These are phyloP conservation scores for Drosophila mercatorum DNA, from an alignment of 2,888 invertebrate species.

Conservation along the genomic window DNA sequence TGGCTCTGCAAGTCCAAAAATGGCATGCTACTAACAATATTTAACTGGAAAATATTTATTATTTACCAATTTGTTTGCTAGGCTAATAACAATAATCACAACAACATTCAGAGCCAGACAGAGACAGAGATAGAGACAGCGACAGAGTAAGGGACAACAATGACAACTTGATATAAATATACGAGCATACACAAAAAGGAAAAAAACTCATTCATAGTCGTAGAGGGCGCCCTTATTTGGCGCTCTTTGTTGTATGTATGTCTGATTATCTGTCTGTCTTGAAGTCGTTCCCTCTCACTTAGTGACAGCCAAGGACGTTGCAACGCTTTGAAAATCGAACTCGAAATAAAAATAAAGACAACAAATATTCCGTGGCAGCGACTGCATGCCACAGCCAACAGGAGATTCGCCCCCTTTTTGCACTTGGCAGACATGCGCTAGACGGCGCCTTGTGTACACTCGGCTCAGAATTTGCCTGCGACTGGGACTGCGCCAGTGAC, in stretches of 20 bases:
- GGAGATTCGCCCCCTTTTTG: slow-evolving; percentile 46
- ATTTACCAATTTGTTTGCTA: slow-evolving; percentile 83
- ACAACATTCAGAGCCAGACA: slow-evolving; percentile 49
- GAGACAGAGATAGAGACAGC: slow-evolving; percentile 6
- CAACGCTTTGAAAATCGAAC: slow-evolving; percentile 74
- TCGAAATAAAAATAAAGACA: slow-evolving; percentile 65
- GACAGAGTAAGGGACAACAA: slow-evolving; percentile 27
- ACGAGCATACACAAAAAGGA: neutral
- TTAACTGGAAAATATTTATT: slow-evolving; percentile 83
- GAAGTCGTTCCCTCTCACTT: slow-evolving; percentile 11
- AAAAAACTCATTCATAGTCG: slow-evolving; percentile 39
- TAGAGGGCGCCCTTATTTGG: slow-evolving; percentile 22
- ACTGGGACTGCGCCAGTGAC: slow-evolving; percentile 28
- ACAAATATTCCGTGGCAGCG: slow-evolving; percentile 63
- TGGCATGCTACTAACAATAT: slow-evolving; percentile 81
- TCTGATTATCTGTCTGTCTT: neutral
- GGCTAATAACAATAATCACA: slow-evolving; percentile 83
- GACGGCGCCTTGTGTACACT: slow-evolving; percentile 76
- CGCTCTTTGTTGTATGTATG: slow-evolving; percentile 8
- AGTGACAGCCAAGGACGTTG: slow-evolving; percentile 67
- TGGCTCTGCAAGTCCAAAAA: slow-evolving; percentile 63
- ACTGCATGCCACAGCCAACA: slow-evolving; percentile 48
- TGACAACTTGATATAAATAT: slow-evolving; percentile 57
- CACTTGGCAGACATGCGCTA: slow-evolving; percentile 78
- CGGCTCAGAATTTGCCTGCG: slow-evolving; percentile 65